Percentiles rank a stretch among this genome's conserved stretches.
Conservation (phyloP, 2,888 invertebrate genomes). For the Pyrrhosoma nymphula region DNA sequence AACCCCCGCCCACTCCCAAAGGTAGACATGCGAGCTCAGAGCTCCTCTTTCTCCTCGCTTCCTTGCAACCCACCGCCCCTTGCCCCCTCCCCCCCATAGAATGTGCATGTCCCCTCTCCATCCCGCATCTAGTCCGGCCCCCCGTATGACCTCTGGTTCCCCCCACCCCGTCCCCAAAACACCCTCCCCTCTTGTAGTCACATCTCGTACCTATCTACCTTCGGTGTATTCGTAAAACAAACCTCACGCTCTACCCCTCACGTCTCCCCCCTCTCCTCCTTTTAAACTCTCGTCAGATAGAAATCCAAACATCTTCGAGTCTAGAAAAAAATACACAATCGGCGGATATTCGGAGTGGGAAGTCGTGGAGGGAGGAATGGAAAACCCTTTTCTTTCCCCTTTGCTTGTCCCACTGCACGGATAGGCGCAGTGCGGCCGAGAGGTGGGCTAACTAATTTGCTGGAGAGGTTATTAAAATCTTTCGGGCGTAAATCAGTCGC, state of each 20-base stretch:
- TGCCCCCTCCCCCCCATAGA: not conserved
- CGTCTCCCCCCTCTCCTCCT: too few relatives aligned
- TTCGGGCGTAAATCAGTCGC: not conserved
- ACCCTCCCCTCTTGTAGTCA: not conserved
- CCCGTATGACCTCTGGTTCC: not conserved
- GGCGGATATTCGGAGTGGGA: not conserved
- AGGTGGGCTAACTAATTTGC: not conserved
- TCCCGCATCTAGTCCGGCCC: not conserved
- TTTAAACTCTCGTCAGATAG: not conserved
- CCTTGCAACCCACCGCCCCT: not conserved
- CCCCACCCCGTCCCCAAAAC: not conserved
- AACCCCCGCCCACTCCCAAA: constrained; percentile 43
- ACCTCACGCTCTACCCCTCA: not conserved
- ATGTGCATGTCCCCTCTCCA: not conserved
- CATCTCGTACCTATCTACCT: not conserved
- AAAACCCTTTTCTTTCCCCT: not conserved
- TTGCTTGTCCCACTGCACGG: not conserved
- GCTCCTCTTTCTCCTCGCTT: not conserved
- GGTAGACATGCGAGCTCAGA: constrained; percentile 52
- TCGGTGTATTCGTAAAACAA: not conserved
- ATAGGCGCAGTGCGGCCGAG: constrained; percentile 7
- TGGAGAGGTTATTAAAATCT: not conserved
- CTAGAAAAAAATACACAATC: not conserved
- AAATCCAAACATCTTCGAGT: not conserved
- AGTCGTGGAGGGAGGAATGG: not conserved